Evolutionary conservation across 1,140 invertebrate species (phyloP), one percentile per base, ranked within the genome.

Genomic region (Aphis gossypii): DNA sequence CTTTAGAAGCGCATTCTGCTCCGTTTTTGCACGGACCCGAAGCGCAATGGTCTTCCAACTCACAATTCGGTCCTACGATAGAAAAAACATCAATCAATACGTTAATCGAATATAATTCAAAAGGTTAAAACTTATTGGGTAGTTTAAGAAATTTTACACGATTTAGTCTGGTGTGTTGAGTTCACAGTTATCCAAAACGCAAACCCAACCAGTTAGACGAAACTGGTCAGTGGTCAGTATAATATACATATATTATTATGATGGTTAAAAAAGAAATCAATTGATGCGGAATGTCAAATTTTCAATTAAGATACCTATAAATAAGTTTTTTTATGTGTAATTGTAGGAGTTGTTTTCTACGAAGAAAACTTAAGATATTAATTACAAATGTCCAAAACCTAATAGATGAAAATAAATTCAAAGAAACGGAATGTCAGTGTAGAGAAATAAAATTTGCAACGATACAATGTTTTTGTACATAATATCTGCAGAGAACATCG

Each of bases 1-100:
- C 96, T 2, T 97, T 95, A 0, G 97, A 97, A 48, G 96, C 96
- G 95, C 98, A 99, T 93, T 97, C 96, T 18, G 97, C 98, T 4
- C 97, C 97, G 95, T 99, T 98, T 94, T 97, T 96, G 95, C 98
- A 99, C 0, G 97, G 98, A 94, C 97, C 97, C 23, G 97, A 97
- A 9, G 98, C 97, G 95, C 98, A 99, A 95, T 98, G 97, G 95
- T 99, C 98, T 95, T 97, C 96, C 94, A 97, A 96, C 94, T 99
- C 97, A 95, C 99, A 99, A 95, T 97, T 97, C 93, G 96, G 96
- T 56, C 98, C 98, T 98, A 95, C n/a, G 94, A 68, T 95, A 95
- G 95, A 95, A 1, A 95, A 94, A 95, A 94, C 94, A 93, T 93
- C 48, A 94, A 89, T 18, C 93, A 84, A 41, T 2, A 48, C n/a